Conservation (phyloP, 35 echinoderm and acorn worm genomes). For the Heliocidaris erythrogramma region DNA sequence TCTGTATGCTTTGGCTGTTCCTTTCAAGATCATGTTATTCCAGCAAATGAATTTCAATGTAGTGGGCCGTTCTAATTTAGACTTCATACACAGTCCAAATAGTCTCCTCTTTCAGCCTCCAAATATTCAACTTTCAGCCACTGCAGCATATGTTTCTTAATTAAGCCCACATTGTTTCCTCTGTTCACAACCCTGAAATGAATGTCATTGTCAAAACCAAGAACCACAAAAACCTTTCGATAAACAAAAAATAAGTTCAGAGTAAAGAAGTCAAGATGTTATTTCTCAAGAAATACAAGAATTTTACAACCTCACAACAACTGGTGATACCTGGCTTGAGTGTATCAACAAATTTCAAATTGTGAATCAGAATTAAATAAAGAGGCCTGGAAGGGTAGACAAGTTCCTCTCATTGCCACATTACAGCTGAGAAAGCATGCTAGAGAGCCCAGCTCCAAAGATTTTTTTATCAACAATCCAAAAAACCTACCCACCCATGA, state of each 20-base stretch:
- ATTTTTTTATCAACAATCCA: slow-evolving; percentile 24
- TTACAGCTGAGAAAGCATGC: background rate
- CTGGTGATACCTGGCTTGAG: too few species aligned
- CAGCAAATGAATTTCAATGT: background rate
- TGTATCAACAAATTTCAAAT: too few species aligned
- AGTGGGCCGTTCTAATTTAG: background rate
- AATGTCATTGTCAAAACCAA: too few species aligned
- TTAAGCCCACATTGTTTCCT: background rate
- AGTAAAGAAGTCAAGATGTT: too few species aligned
- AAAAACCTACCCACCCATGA: slow-evolving; percentile 25
- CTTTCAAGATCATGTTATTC: background rate
- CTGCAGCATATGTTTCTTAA: background rate
- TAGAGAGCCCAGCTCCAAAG: background rate
- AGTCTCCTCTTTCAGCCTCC: background rate
- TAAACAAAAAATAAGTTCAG: too few species aligned
- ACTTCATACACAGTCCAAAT: background rate
- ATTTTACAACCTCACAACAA: too few species aligned
- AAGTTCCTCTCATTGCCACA: background rate
- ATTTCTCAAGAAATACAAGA: too few species aligned
- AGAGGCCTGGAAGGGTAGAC: background rate
- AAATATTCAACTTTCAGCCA: background rate
- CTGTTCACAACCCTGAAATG: too few species aligned
- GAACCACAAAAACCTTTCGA: too few species aligned
- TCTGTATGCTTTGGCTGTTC: background rate
- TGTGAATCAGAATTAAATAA: too few species aligned